A percentile compares a stretch with the other conserved stretches of the same genome.
phyloP scores from a whole-genome alignment of 2,113 vertebrate genomes.

The Connochaetes taurinus region DNA sequence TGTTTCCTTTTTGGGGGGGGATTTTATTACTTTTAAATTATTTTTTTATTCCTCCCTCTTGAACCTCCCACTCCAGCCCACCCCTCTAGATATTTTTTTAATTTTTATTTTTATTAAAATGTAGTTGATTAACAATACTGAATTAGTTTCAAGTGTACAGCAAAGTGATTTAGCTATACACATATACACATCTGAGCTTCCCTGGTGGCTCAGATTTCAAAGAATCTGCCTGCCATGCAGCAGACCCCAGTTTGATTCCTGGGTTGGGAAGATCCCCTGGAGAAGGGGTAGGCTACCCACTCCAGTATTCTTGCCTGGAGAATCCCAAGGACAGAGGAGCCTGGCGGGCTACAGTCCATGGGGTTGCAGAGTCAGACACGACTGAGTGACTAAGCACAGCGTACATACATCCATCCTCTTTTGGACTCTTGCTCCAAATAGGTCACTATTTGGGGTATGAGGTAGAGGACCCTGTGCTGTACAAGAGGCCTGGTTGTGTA shows the following conservation, averaged over 20 bases:
- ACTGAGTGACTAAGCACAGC: background rate
- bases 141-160: background rate
- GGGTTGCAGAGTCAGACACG: fast-evolving
- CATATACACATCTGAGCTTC: background rate
- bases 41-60: background rate
- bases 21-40: background rate
- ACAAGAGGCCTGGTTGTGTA: too few relatives aligned
- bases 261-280: background rate
- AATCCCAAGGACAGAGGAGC: background rate
- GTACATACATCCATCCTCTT: fast-evolving
- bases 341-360: background rate
- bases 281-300: background rate
- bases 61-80: background rate
- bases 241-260: background rate
- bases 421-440: background rate
- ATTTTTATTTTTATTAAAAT: background rate
- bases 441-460: background rate
- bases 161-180: background rate
- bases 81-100: background rate
- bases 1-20: background rate
- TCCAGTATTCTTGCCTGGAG: background rate
- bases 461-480: background rate
- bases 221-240: background rate
- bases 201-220: background rate
- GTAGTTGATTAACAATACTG: background rate